Percentiles rank a stretch among this genome's conserved stretches.
Conservation (phyloP, 2,888 invertebrate genomes). For the Entomobrya proxima region DNA sequence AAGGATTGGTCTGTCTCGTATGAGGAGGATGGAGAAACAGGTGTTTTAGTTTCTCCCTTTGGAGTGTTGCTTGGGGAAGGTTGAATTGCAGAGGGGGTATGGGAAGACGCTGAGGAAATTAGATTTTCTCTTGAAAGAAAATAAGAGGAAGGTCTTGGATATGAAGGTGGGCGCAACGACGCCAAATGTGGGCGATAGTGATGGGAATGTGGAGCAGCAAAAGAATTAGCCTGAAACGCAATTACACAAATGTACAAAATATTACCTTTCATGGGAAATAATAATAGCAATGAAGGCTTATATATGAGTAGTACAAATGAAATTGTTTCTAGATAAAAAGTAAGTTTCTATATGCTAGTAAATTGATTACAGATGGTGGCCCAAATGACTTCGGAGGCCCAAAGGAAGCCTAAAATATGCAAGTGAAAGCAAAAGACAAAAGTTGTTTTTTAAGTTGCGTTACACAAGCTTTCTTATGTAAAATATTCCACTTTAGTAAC, state of each 20-base stretch:
- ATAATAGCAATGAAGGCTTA: not conserved
- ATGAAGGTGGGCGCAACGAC: conserved; percentile 34
- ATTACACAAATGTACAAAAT: not conserved
- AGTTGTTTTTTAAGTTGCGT: not conserved
- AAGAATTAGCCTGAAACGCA: conserved; percentile 60
- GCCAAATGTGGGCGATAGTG: conserved; percentile 23
- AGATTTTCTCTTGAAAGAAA: conserved; percentile 65
- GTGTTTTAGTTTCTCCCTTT: conserved; percentile 43
- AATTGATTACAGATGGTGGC: conserved; percentile 45
- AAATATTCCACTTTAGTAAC: not conserved
- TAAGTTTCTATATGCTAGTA: not conserved
- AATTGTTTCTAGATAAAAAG: not conserved
- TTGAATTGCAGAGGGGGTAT: conserved; percentile 76
- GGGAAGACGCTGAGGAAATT: conserved; percentile 73
- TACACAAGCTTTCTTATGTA: not conserved
- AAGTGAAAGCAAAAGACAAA: conserved; percentile 39
- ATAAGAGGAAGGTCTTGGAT: conserved; percentile 37
- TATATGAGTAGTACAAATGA: not conserved
- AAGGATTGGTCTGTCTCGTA: not conserved
- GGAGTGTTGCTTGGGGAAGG: conserved; percentile 64
- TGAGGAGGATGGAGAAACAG: not conserved
- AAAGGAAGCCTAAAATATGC: conserved; percentile 58
- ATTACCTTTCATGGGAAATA: not conserved
- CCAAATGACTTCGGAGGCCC: conserved; percentile 72
- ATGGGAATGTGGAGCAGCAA: conserved; percentile 52